phyloP scores from a whole-genome alignment of 1,140 invertebrate genomes.

The Caenorhabditis briggsae region DNA sequence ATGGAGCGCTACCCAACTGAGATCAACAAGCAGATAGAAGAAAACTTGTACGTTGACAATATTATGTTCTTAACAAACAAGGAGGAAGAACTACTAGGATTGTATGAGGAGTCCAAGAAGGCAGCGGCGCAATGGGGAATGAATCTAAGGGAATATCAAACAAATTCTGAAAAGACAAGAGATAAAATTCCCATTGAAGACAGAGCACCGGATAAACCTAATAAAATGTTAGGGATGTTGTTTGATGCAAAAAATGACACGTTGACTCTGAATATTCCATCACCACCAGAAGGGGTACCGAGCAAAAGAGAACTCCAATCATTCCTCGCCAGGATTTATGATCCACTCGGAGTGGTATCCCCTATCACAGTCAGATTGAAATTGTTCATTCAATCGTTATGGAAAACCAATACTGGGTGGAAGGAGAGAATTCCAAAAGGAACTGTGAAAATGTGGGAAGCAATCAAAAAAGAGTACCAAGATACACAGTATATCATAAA shows the following conservation, averaged over 20 bases:
- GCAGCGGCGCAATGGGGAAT: background rate
- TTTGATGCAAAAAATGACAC: background rate
- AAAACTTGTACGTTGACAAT: too few relatives aligned
- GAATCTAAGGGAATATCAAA: constrained; percentile 1
- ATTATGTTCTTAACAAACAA: too few relatives aligned
- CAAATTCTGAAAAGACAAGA: background rate
- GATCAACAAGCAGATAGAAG: too few relatives aligned
- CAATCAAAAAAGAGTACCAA: constrained; percentile 17
- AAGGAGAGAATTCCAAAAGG: constrained; percentile 69
- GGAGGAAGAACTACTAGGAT: background rate
- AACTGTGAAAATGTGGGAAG: constrained; percentile 49
- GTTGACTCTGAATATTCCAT: background rate
- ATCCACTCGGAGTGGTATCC: constrained; percentile 36
- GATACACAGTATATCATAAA: background rate
- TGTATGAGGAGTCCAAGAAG: background rate
- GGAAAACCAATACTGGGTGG: constrained; percentile 47
- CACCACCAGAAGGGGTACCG: background rate
- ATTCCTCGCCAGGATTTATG: constrained; percentile 37
- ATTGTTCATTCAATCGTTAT: constrained; percentile 57
- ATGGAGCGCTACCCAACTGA: too few relatives aligned
- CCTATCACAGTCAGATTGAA: constrained; percentile 51
- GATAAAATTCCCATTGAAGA: background rate
- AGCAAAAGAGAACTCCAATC: constrained; percentile 6
- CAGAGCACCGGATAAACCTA: background rate
- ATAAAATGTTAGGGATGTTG: background rate